phyloP scores from a whole-genome alignment of 2,797 vertebrate genomes.

The Rhinoraja longicauda region DNA sequence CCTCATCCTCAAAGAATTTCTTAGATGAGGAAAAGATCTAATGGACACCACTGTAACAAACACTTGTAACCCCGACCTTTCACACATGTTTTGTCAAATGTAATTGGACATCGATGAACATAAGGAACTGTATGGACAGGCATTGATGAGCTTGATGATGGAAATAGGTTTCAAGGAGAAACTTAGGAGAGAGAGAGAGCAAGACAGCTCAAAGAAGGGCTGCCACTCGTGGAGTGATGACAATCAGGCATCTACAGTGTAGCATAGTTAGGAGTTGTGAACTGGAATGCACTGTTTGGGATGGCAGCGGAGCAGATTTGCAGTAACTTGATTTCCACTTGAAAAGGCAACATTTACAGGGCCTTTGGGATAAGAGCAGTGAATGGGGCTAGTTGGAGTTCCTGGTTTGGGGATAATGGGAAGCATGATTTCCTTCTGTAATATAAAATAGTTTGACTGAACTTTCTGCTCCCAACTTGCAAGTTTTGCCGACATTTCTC shows the following conservation, averaged over 20 bases:
- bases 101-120: background rate
- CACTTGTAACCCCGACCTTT: background rate
- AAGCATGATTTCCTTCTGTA: too few species aligned
- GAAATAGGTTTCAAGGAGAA: background rate
- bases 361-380: too few species aligned
- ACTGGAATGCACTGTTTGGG: too few species aligned
- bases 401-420: too few species aligned
- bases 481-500: too few species aligned
- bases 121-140: background rate
- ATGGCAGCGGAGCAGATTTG: too few species aligned
- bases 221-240: background rate
- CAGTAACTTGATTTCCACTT: too few species aligned
- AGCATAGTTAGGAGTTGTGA: too few species aligned
- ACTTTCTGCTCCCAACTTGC: background rate
- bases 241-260: background rate
- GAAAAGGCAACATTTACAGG: too few species aligned
- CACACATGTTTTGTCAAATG: background rate
- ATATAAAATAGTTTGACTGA: background rate
- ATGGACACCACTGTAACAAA: background rate
- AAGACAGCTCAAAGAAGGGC: background rate
- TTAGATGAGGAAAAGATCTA: background rate
- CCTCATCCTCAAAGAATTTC: background rate
- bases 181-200: background rate
- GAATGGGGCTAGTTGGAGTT: too few species aligned
- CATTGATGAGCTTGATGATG: background rate